phyloP scores from a whole-genome alignment of 2,113 vertebrate genomes.

The Tetraodon nigroviridis region DNA sequence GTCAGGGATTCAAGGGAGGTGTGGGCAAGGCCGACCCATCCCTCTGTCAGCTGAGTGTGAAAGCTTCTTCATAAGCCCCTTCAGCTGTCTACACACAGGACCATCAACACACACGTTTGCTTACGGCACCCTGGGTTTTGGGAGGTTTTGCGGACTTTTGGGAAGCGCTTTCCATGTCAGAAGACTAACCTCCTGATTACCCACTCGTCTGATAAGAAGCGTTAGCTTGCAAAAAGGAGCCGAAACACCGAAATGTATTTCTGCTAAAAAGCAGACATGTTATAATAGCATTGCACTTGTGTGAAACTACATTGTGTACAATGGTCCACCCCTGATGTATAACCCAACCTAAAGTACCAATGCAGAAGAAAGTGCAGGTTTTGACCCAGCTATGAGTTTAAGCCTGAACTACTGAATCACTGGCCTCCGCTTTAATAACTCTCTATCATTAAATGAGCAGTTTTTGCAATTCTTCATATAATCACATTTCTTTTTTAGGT shows the following conservation, averaged over 20 bases:
- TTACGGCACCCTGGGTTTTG: constrained; percentile 45
- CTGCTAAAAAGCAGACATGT: background rate
- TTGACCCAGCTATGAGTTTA: no score
- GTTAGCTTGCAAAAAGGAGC: no score
- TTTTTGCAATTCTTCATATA: no score
- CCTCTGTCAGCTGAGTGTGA: constrained; percentile 63
- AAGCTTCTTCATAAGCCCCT: constrained; percentile 65
- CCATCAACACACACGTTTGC: constrained; percentile 18
- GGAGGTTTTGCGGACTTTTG: constrained; percentile 67
- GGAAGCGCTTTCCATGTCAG: constrained; percentile 66
- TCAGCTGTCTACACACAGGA: constrained; percentile 32
- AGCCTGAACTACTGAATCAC: no score
- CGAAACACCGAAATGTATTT: background rate
- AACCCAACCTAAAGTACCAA: no score
- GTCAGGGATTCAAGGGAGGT: constrained; percentile 53
- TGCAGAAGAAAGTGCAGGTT: no score
- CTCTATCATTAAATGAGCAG: no score
- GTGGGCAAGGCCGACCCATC: constrained; percentile 54
- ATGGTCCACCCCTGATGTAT: no score
- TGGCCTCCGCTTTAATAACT: no score
- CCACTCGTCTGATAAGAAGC: constrained; percentile 24
- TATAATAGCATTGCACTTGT: background rate
- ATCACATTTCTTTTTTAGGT: constrained; percentile 73
- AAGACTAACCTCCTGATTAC: constrained; percentile 48
- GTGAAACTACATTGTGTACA: background rate